These are phyloP conservation scores for Seira sanloemensis DNA, from an alignment of 2,888 invertebrate genomes.

Conservation along the genomic window DNA sequence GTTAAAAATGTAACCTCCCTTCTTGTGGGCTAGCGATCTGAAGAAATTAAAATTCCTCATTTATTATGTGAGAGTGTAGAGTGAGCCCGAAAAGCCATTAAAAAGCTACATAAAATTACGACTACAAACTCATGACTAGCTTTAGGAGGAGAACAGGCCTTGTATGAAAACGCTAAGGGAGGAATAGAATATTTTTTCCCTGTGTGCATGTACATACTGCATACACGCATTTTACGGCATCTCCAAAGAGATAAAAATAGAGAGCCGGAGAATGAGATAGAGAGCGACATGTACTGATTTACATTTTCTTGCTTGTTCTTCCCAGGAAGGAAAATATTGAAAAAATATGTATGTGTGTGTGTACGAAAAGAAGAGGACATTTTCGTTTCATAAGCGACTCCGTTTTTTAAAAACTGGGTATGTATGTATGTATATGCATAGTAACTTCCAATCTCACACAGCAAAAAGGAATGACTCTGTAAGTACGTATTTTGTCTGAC, in stretches of 20 bases:
- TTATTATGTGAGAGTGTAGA: slow-evolving; percentile 67
- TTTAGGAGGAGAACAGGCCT: not conserved
- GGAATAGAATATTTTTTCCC: no score
- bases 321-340: not conserved
- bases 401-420: no score
- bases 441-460: not conserved
- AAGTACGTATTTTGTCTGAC: slow-evolving; percentile 34
- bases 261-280: no score
- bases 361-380: not conserved
- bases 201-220: not conserved
- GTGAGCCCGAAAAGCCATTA: slow-evolving; percentile 53
- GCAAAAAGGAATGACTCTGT: not conserved
- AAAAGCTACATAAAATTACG: slow-evolving; percentile 60
- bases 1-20: not conserved
- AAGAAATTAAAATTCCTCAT: slow-evolving; percentile 67
- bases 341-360: not conserved
- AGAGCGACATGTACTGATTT: slow-evolving; percentile 13
- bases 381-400: not conserved
- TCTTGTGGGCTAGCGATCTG: slow-evolving; percentile 19
- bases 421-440: not conserved
- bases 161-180: not conserved
- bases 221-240: not conserved
- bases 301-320: not conserved
- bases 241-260: not conserved
- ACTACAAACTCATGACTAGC: not conserved